A percentile compares a stretch with the other conserved stretches of the same genome.
Conservation (phyloP, 2,113 vertebrate species). For the Lamprotornis superbus region DNA sequence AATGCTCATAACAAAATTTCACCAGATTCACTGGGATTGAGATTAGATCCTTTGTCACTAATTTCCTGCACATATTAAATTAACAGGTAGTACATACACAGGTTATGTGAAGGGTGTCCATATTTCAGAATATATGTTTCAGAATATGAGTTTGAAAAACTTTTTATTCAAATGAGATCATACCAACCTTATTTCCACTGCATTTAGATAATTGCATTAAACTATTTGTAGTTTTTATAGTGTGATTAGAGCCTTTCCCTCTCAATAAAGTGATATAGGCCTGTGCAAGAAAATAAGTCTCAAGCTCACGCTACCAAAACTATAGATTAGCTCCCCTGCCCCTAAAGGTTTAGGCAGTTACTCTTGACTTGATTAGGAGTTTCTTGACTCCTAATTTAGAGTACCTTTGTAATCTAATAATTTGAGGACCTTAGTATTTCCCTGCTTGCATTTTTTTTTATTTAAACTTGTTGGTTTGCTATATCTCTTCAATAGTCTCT, state of each 20-base stretch:
- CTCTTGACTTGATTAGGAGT: too few relatives aligned
- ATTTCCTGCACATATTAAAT: not conserved
- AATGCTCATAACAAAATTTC: not conserved
- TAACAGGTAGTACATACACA: not conserved
- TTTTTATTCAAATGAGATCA: not conserved
- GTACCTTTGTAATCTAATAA: not conserved
- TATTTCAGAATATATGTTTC: not conserved
- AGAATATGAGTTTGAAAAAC: not conserved
- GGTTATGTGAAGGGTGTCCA: not conserved
- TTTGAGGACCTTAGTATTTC: not conserved
- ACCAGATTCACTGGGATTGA: not conserved
- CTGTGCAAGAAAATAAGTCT: not conserved
- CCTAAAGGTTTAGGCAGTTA: not conserved
- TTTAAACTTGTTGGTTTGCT: not conserved
- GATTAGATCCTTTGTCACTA: not conserved
- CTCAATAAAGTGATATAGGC: not conserved
- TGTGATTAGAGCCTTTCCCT: not conserved
- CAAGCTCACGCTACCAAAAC: not conserved
- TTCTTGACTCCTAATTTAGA: not conserved
- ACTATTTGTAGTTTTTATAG: not conserved
- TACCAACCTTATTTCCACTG: not conserved
- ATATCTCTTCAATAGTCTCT: not conserved
- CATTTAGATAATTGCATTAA: not conserved
- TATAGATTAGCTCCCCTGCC: not conserved
- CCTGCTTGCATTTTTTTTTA: not conserved